Base-by-base conservation (phyloP, 2,888 invertebrate species). In the Eristalis tenax region DNA sequence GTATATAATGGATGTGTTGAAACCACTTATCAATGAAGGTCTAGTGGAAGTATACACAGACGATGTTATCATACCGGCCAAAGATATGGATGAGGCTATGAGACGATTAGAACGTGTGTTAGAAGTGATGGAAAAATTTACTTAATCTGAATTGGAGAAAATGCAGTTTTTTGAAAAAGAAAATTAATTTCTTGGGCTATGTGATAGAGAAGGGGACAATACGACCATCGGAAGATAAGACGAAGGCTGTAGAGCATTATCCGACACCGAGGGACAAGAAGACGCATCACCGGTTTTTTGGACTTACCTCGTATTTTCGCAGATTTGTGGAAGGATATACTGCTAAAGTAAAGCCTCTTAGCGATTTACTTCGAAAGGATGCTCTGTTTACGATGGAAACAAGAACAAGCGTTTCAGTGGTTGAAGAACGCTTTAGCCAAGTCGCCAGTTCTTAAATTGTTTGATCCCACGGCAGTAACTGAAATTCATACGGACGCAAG, bases 401-500 rank as follows among this genome's bases (percentile, higher is more conserved):
- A 43, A 43, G n/a, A 43, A 43, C 43, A 43, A 43, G 43, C 43
- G n/a, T 43, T 43, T n/a, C 43, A 43, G 43, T 43, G 43, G 3
- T 43, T n/a, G n/a, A 43, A 43, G 15, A 15, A 43, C n/a, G 32
- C 56, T 3, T 18, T 69, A 57, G 28, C 11, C 18, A 57, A 4
- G 18, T 56, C 18, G 15, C 57, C 57, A 2, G 57, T 56, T n/a
- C 35, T 57, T 8, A 32, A 18, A 15, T 5, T 69, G 32, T 69
- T 69, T 43, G 13, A 69, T 32, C 59, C 57, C 2, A 59, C 18
- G 10, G 75, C 66, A 38, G 28, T 50, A n/a, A 68, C 66, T 1
- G 75, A 66, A 11, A 40, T 77, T 23, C 69, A 77, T 11, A 61
- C 68, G 8, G 68, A 76, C 22, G 59, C 76, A 0, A 65, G 50